Evolutionary conservation across 1,140 invertebrate genomes (phyloP).

Genomic region (Steinernema feltiae): DNA sequence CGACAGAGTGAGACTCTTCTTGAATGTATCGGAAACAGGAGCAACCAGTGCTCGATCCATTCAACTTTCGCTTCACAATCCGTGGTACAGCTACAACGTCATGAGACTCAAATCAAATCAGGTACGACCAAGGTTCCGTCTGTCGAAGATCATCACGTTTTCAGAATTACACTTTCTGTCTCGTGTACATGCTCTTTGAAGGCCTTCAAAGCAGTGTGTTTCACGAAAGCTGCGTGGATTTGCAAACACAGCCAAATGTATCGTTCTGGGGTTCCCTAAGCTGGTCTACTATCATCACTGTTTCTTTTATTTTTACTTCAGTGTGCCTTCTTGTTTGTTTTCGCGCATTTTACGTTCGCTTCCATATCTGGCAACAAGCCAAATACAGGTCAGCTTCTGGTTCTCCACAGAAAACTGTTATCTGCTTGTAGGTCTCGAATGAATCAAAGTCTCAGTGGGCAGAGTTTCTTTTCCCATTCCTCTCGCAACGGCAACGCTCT

Average conservation of each 20-base stretch:
- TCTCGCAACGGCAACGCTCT: slow-evolving; percentile 16
- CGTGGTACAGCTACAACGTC: slow-evolving; percentile 51
- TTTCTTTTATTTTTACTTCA: slow-evolving; percentile 30
- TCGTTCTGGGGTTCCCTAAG: slow-evolving; percentile 44
- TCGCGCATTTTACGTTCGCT: slow-evolving; percentile 41
- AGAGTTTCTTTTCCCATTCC: slow-evolving; percentile 46
- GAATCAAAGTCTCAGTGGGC: slow-evolving; percentile 54
- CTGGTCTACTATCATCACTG: slow-evolving; percentile 33
- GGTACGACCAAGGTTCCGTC: slow-evolving; percentile 18
- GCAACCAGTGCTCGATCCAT: slow-evolving; percentile 32
- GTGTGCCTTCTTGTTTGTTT: slow-evolving; percentile 36
- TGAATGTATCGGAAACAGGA: slow-evolving; percentile 32
- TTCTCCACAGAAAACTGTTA: neutral
- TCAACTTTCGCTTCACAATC: slow-evolving; percentile 47
- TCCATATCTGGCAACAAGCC: slow-evolving; percentile 52
- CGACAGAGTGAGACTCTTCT: slow-evolving; percentile 19
- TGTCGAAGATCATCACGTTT: slow-evolving; percentile 28
- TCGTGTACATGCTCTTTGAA: slow-evolving; percentile 37
- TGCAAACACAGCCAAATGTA: slow-evolving; percentile 35
- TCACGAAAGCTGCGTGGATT: slow-evolving; percentile 39
- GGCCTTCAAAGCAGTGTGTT: slow-evolving; percentile 15
- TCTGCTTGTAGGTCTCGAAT: slow-evolving; percentile 42
- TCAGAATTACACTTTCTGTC: slow-evolving; percentile 51
- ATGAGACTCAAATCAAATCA: slow-evolving; percentile 41
- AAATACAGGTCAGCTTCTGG: slow-evolving; percentile 35